A percentile compares a stretch with the other conserved stretches of the same genome.
Conservation (phyloP, 2,797 vertebrate genomes). For the Holocentrus rufus region DNA sequence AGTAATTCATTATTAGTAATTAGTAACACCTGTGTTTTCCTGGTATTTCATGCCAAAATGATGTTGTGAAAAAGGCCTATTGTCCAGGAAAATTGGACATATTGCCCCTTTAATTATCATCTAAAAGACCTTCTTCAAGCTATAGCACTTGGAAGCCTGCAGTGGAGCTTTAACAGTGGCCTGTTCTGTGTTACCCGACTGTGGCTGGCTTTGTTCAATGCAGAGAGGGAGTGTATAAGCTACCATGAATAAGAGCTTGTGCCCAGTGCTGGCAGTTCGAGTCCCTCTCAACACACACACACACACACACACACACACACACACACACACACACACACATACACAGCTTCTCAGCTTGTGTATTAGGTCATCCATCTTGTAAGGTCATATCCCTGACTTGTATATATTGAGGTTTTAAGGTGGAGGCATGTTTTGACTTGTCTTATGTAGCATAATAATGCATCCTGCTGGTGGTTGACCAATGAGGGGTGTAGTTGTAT, state of each 20-base stretch:
- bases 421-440: background rate
- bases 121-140: background rate
- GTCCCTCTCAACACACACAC: conserved; percentile 22
- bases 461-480: background rate
- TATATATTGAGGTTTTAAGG: background rate
- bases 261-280: conserved; percentile 58
- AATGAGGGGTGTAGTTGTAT: background rate
- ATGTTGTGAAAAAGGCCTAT: no score
- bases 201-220: conserved; percentile 35
- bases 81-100: no score
- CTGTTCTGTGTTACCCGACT: conserved; percentile 31
- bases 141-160: background rate
- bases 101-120: background rate
- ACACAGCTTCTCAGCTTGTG: background rate
- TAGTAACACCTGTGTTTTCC: no score
- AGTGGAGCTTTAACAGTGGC: conserved; percentile 21
- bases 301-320: conserved; percentile 27
- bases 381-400: background rate
- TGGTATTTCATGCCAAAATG: no score
- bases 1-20: no score
- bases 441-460: no score
- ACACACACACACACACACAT: conserved; percentile 42
- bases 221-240: conserved; percentile 20
- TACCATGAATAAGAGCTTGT: conserved; percentile 51
- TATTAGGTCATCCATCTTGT: conserved; percentile 36